Evolutionary conservation across 2,797 vertebrate species (phyloP).

Genomic region (Dendrocincla fuliginosa): DNA sequence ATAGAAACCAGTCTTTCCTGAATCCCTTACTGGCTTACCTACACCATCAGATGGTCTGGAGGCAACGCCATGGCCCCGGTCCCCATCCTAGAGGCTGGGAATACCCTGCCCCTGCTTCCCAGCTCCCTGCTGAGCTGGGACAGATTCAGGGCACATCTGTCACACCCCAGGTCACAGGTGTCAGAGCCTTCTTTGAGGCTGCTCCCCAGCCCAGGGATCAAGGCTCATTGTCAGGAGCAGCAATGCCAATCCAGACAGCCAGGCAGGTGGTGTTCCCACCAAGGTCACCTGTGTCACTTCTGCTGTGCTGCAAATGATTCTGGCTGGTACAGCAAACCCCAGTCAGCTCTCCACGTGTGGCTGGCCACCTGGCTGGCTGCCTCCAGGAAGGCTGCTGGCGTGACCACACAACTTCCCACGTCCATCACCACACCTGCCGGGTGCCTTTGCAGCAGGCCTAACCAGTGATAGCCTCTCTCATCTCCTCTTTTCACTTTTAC

Average conservation of each 20-base stretch:
- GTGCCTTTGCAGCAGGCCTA: not conserved
- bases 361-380: not conserved
- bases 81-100: not conserved
- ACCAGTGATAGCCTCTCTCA: accelerated
- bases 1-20: not conserved
- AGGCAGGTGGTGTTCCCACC: not conserved
- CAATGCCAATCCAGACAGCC: accelerated
- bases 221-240: not conserved
- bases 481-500: not conserved
- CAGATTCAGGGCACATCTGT: not conserved
- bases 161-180: not conserved
- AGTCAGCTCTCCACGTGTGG: accelerated
- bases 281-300: not conserved
- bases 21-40: not conserved
- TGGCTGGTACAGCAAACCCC: not conserved
- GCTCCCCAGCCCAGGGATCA: not conserved
- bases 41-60: not conserved
- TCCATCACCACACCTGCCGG: accelerated
- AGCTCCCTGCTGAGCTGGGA: accelerated
- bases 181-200: not conserved
- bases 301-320: not conserved
- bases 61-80: not conserved
- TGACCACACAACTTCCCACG: accelerated
- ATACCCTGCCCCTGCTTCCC: not conserved
- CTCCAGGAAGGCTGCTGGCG: not conserved